These are phyloP conservation scores for Phenganax marumi DNA, from an alignment of 92 coral and sea anemone species.

Conservation along the genomic window DNA sequence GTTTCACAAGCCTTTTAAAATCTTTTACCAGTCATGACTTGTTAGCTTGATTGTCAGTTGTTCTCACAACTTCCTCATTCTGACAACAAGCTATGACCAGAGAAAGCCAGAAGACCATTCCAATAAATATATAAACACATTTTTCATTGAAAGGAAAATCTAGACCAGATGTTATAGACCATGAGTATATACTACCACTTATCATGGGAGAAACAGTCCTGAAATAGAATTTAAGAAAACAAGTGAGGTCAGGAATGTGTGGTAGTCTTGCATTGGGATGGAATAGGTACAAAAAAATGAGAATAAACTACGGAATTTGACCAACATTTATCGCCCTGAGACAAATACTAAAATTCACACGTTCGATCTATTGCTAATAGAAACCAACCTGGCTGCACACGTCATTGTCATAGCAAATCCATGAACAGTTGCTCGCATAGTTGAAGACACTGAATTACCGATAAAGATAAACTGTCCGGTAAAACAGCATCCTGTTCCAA, in stretches of 20 bases:
- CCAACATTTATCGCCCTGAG: too few relatives aligned
- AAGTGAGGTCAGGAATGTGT: background rate
- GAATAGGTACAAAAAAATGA: too few relatives aligned
- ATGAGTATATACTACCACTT: conserved; percentile 77
- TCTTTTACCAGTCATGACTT: too few relatives aligned
- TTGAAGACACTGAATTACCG: conserved; percentile 66
- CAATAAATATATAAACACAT: conserved; percentile 61
- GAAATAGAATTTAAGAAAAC: conserved; percentile 7
- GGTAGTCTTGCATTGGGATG: background rate
- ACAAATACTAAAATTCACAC: too few relatives aligned
- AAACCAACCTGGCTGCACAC: conserved; percentile 61
- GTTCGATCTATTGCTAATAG: background rate
- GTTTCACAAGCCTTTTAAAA: too few relatives aligned
- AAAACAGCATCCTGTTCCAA: conserved; percentile 56
- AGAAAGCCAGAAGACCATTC: conserved; percentile 51
- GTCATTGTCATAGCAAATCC: conserved; percentile 67
- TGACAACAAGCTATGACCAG: conserved; percentile 58
- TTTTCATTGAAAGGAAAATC: conserved; percentile 82
- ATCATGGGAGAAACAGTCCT: conserved; percentile 69
- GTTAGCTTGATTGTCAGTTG: background rate
- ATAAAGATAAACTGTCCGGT: conserved; percentile 60
- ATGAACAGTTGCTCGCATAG: conserved; percentile 65
- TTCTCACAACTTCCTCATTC: conserved; percentile 3
- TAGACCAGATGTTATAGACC: conserved; percentile 81
- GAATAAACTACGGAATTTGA: too few relatives aligned